Evolutionary conservation across 2,113 vertebrate genomes (phyloP).

Genomic region (Cyprinodon brontotheroides): DNA sequence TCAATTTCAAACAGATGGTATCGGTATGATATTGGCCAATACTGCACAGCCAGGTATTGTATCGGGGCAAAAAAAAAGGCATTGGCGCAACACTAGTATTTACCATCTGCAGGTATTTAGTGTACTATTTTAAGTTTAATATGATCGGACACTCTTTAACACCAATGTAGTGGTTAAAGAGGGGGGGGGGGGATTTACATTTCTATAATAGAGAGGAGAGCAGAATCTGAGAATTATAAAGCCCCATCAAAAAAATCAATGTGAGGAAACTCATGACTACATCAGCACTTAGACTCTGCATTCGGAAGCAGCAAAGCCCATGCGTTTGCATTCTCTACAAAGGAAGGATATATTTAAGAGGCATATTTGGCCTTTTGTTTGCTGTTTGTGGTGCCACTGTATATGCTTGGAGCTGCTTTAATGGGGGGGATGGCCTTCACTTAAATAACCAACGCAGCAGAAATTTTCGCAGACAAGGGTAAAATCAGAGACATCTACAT

Average conservation of each 20-base stretch:
- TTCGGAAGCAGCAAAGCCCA: conserved; percentile 39
- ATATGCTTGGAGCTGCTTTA: conserved; percentile 34
- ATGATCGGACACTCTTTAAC: conserved; percentile 44
- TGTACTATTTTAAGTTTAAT: conserved; percentile 65
- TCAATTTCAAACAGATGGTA: too few species aligned
- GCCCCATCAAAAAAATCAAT: conserved; percentile 62
- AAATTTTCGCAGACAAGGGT: conserved; percentile 44
- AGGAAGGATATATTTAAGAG: conserved; percentile 39
- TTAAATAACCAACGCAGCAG: conserved; percentile 56
- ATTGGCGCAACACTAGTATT: conserved; percentile 15
- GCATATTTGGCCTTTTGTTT: conserved; percentile 39
- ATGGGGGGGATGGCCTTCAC: conserved; percentile 35
- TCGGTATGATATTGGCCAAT: too few species aligned
- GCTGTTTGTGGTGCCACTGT: conserved; percentile 12
- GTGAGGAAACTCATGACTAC: conserved; percentile 31
- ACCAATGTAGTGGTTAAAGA: conserved; percentile 44
- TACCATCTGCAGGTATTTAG: conserved; percentile 34
- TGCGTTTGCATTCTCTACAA: conserved; percentile 34
- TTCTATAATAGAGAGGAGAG: conserved; percentile 37
- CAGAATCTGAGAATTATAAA: conserved; percentile 64
- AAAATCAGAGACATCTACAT: conserved; percentile 61
- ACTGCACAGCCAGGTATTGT: too few species aligned
- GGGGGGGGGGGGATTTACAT: conserved; percentile 54
- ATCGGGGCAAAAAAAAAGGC: too few species aligned
- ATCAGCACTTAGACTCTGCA: conserved; percentile 44